Evolutionary conservation across 1,140 invertebrate species (phyloP), one percentile per base, ranked within the genome.

Genomic region (Steinernema khuongi): DNA sequence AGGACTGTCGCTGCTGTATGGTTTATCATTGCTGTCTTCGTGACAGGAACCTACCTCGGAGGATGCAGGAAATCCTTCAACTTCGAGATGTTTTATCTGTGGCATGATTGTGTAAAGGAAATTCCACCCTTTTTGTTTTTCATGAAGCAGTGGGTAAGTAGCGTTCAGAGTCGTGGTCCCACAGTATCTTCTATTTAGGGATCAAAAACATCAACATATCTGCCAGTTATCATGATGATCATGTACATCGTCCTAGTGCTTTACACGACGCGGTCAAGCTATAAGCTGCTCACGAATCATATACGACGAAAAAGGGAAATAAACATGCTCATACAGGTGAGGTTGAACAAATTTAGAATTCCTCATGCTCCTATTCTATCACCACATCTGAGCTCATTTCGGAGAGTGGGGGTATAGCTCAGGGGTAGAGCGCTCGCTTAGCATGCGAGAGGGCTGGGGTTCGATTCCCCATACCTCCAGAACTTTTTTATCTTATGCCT

Each of bases 341-440:
- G 50, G n/a, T 11, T 41, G n/a, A 11, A 11, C 7, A 41, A 11
- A 7, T 41, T n/a, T n/a, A n/a, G n/a, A n/a, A n/a, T n/a, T n/a
- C n/a, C n/a, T n/a, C n/a, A n/a, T n/a, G n/a, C n/a, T n/a, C n/a
- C n/a, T n/a, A n/a, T n/a, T n/a, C n/a, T n/a, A n/a, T n/a, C n/a
- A n/a, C n/a, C n/a, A n/a, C n/a, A n/a, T n/a, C n/a, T n/a, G n/a
- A n/a, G n/a, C n/a, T n/a, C n/a, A n/a, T n/a, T n/a, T n/a, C n/a
- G n/a, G n/a, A n/a, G n/a, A n/a, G 36, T 41, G 76, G 76, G 76
- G 76, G 76, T 77, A 77, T 77, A 77, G 76, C 76, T 77, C 76
- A 77, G 76, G 77, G 76, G 76, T 77, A 77, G 76, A 77, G 76
- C 76, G 76, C 77, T 79, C 76, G 76, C 76, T 77, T 77, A 30